Percentiles rank a stretch among this genome's conserved stretches.
Conservation (phyloP, 2,797 vertebrate genomes). For the Phoeniculus purpureus region DNA sequence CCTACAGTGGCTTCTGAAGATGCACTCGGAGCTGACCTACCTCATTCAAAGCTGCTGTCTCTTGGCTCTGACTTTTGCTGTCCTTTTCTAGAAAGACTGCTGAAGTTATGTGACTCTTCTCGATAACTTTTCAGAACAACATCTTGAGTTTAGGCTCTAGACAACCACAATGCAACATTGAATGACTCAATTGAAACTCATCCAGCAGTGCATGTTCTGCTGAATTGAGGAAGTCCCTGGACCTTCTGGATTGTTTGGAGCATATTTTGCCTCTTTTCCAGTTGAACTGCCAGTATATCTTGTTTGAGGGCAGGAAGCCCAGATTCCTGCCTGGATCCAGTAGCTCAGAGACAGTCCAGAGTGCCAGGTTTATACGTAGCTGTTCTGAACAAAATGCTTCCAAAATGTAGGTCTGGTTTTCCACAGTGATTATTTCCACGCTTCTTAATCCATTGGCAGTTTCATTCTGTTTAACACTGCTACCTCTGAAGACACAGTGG, state of each 20-base stretch:
- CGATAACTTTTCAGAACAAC: background rate
- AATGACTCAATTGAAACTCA: background rate
- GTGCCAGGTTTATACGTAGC: background rate
- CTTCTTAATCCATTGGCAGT: background rate
- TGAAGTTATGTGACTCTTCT: background rate
- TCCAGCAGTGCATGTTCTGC: background rate
- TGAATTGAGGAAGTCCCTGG: background rate
- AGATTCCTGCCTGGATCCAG: background rate
- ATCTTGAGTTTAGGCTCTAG: background rate
- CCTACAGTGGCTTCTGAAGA: background rate
- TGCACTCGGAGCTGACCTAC: background rate
- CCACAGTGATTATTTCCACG: background rate
- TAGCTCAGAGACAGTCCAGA: background rate
- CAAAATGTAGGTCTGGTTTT: accelerated
- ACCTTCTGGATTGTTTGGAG: background rate
- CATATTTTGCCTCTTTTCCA: background rate
- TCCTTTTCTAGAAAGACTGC: background rate
- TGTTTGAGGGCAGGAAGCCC: background rate
- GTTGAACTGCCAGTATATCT: background rate
- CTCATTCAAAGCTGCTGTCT: background rate
- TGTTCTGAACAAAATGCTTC: background rate
- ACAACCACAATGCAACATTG: background rate
- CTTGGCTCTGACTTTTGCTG: background rate
- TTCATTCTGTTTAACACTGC: background rate
- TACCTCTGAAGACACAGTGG: background rate